Conservation (phyloP, 2,113 vertebrate genomes). For the Paralichthys olivaceus region DNA sequence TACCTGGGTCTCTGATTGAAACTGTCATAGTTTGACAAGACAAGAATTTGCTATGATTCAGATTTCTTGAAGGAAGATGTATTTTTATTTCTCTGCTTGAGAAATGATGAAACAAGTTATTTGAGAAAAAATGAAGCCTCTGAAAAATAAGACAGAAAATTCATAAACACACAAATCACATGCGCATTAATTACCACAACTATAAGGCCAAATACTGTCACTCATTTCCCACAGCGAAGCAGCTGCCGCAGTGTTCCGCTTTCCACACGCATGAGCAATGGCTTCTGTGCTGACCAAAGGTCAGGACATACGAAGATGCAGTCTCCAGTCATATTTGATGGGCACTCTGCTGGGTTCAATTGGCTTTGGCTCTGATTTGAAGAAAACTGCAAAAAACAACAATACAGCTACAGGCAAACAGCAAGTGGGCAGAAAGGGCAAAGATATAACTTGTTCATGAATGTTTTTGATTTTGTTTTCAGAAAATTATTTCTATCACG, state of each 20-base stretch:
- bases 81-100: neutral
- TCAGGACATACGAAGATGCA: conserved; percentile 40
- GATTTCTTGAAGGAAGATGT: neutral
- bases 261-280: conserved; percentile 25
- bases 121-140: neutral
- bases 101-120: neutral
- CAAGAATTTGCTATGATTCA: neutral
- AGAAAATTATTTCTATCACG: neutral
- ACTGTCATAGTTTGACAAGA: conserved; percentile 1
- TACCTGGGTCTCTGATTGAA: neutral
- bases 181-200: conserved; percentile 20
- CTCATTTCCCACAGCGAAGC: neutral
- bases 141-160: neutral
- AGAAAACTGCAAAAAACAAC: neutral
- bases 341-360: neutral
- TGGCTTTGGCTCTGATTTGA: neutral
- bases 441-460: conserved; percentile 34
- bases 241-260: neutral
- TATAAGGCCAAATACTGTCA: conserved; percentile 3
- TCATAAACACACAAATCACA: conserved; percentile 3
- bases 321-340: conserved; percentile 5
- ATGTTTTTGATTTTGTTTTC: conserved; percentile 14
- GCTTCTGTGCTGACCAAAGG: conserved; percentile 29
- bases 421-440: conserved; percentile 17
- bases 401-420: neutral